phyloP scores from a whole-genome alignment of 2,113 vertebrate genomes.

The Callipepla californica region DNA sequence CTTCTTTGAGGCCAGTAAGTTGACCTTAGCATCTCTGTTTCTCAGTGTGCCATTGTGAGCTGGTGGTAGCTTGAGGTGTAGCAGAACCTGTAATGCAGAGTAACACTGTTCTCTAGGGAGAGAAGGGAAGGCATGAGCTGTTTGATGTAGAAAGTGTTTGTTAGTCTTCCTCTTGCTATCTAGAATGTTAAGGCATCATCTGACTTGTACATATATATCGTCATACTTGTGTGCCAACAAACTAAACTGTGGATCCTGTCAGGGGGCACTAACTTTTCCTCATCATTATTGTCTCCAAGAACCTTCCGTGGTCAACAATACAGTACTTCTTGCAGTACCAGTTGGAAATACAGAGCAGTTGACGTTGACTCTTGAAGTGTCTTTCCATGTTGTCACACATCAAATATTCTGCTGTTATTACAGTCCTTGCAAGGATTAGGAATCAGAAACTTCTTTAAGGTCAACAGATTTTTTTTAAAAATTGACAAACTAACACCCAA shows the following conservation, averaged over 20 bases:
- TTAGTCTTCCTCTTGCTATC: neutral
- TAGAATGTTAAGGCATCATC: neutral
- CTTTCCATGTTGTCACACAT: neutral
- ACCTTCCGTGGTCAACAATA: neutral
- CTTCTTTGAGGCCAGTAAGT: neutral
- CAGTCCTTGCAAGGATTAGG: neutral
- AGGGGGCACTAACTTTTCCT: neutral
- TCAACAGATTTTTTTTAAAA: neutral
- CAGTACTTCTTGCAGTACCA: neutral
- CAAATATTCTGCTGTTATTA: neutral
- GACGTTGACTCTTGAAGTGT: neutral
- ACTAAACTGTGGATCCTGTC: neutral
- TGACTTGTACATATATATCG: neutral
- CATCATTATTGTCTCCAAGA: neutral
- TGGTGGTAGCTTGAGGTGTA: neutral
- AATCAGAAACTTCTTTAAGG: neutral
- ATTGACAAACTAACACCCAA: neutral
- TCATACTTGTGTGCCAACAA: neutral
- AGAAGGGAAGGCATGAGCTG: neutral
- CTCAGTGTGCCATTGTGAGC: fast-evolving
- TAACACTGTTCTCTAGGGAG: neutral
- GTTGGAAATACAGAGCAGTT: neutral
- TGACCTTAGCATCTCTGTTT: neutral
- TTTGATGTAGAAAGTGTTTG: neutral
- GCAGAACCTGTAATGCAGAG: neutral